phyloP scores from a whole-genome alignment of 2,888 invertebrate species.

The Teleogryllus oceanicus region DNA sequence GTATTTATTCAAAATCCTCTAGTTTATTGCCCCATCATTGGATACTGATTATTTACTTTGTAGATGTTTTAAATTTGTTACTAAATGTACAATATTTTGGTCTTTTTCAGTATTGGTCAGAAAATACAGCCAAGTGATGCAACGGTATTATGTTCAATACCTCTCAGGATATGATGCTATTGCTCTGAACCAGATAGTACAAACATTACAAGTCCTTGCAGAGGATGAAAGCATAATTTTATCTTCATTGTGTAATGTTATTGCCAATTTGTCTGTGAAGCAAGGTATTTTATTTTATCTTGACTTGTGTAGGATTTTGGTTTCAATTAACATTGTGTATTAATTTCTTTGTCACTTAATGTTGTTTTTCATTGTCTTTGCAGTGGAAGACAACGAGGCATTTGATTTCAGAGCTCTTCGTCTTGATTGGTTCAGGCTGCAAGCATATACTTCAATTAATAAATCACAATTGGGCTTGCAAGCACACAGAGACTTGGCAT shows the following conservation, averaged over 20 bases:
- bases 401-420: conserved; percentile 95
- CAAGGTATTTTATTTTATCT: conserved; percentile 55
- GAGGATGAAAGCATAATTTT: conserved; percentile 94
- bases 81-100: conserved; percentile 5
- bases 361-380: conserved; percentile 25
- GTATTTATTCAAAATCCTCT: too few species aligned
- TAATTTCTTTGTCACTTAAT: conserved; percentile 35
- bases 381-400: conserved; percentile 88
- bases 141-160: conserved; percentile 96
- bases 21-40: too few species aligned
- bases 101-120: conserved; percentile 65
- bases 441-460: conserved; percentile 85
- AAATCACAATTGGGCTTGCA: conserved; percentile 69
- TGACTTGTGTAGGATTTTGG: not conserved
- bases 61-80: not conserved
- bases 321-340: conserved; percentile 22
- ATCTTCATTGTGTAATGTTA: conserved; percentile 85
- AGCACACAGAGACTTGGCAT: conserved; percentile 82
- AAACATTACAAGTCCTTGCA: conserved; percentile 77
- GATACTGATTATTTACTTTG: not conserved
- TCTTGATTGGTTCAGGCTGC: conserved; percentile 95
- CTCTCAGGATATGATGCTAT: conserved; percentile 94
- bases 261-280: conserved; percentile 80
- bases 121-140: conserved; percentile 95
- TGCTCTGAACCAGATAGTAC: conserved; percentile 78